phyloP scores from a whole-genome alignment of 2,888 invertebrate species.

The Pterobdella sp. region DNA sequence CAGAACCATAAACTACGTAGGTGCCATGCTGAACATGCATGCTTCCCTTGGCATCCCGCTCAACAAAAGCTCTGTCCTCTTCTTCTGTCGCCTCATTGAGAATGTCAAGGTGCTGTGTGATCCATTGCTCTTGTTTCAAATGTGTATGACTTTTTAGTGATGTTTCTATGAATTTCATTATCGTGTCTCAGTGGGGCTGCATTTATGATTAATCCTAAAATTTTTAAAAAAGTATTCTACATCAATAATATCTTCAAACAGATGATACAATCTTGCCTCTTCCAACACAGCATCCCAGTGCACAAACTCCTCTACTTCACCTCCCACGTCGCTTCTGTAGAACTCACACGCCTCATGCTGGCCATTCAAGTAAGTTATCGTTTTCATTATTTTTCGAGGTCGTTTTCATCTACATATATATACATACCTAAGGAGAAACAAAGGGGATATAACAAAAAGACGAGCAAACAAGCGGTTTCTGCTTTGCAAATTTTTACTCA shows the following conservation, averaged over 20 bases:
- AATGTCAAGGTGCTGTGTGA: slow-evolving; percentile 60
- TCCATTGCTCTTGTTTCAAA: neutral
- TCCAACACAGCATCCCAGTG: neutral
- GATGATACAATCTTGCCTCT: neutral
- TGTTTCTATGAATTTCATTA: too few species aligned
- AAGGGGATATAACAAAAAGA: neutral
- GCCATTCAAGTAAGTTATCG: neutral
- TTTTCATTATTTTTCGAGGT: too few species aligned
- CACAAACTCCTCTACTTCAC: neutral
- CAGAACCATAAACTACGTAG: slow-evolving; percentile 58
- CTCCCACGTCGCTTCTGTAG: neutral
- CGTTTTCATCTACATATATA: too few species aligned
- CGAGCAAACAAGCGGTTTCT: neutral
- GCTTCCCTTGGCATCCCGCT: slow-evolving; percentile 67
- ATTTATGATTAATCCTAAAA: too few species aligned
- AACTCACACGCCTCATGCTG: neutral
- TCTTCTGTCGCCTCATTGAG: slow-evolving; percentile 72
- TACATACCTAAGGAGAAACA: neutral
- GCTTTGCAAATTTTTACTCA: neutral
- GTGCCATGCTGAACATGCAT: slow-evolving; percentile 63
- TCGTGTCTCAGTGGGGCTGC: too few species aligned
- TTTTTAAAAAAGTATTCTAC: too few species aligned
- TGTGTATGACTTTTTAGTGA: neutral
- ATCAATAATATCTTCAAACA: too few species aligned
- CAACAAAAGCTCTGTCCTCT: slow-evolving; percentile 65